Base-by-base conservation (phyloP, 92 coral and sea anemone species). In the Pocillopora grandis region DNA sequence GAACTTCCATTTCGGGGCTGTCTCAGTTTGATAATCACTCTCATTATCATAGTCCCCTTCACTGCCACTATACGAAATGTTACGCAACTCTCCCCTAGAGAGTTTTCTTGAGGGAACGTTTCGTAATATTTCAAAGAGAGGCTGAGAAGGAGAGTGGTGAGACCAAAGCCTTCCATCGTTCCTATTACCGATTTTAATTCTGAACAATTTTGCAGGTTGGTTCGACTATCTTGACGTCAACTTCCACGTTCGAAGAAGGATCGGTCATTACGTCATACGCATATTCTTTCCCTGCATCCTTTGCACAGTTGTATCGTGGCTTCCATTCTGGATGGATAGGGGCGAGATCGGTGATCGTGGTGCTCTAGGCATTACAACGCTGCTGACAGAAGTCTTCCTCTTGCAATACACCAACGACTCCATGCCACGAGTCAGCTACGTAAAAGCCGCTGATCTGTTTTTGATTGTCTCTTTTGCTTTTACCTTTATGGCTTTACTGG, bases 381-480 rank as follows among this genome's bases (percentile, higher is more conserved):
- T 88, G 36, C 79, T 88, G 18, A 67, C 91, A 12, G 82, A 84
- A 71, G 84, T 77, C 17, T 88, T 88, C 68, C 91, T 88, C 10
- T 84, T 88, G 11, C 88, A 75, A 19, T 84, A 84, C 72, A 88
- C 80, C 87, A 88, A 88, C 55, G 84, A 77, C 27, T 33, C 77
- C 20, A 78, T 88, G 78, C 87, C 89, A 18, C 89, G 71, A 2
- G 91, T 88, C 72, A 82, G 88, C 67, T 88, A 88, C 72, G 72
- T 84, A 31, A 88, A 88, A 17, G 91, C 91, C 62, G 87, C 91
- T 76, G 91, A 88, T 57, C 79, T 72, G 75, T 88, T 76, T 63
- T 31, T 88, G 36, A 84, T 88, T 48, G 87, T 74, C 0, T 88
- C 91, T 11, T 88, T 88, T 68, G 87, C 84, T 5, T 83, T 88